Evolutionary conservation across 1,140 invertebrate species (phyloP), one percentile per base, ranked within the genome.

Genomic region (Arctopsyche grandis): DNA sequence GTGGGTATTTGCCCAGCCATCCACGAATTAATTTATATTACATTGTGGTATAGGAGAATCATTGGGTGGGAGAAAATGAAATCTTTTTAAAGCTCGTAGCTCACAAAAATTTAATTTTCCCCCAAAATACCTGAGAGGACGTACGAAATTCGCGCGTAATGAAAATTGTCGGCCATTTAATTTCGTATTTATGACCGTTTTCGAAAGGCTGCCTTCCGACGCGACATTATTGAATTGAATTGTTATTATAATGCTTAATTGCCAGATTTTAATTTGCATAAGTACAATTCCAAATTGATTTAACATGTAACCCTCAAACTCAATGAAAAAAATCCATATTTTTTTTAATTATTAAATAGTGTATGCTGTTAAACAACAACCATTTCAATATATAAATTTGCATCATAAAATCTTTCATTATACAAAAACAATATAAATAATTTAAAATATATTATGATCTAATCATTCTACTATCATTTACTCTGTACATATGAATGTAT

Each of bases 101-200:
- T 38, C 29, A 38, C 29, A 60, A 60, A 60, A 60, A 60, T 60
- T 60, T 60, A 60, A 60, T 60, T 60, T 60, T 21, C 56, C 56
- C n/a, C 56, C 16, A 60, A 60, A 60, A 60, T 60, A 60, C 56
- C 56, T 60, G 56, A 16, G 56, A 60, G n/a, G 16, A 38, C 29
- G 29, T 38, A 38, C 29, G 29, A 38, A 38, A 38, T n/a, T 19
- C 56, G 56, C 21, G 19, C 56, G 21, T 60, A 60, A 60, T 60
- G 56, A 60, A 60, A 60, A 60, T 60, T 21, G 56, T 38, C 29
- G 29, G 29, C 29, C 29, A 38, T 60, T 60, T 60, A 60, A 60
- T 60, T 60, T 60, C 56, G 56, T 60, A 60, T 60, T 60, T 60
- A 60, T 21, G 16, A 21, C 56, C 16, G 48, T 14, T 38, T 38